These are phyloP conservation scores for Phyllostomus hastatus DNA, from an alignment of 2,113 vertebrate species.

Conservation along the genomic window DNA sequence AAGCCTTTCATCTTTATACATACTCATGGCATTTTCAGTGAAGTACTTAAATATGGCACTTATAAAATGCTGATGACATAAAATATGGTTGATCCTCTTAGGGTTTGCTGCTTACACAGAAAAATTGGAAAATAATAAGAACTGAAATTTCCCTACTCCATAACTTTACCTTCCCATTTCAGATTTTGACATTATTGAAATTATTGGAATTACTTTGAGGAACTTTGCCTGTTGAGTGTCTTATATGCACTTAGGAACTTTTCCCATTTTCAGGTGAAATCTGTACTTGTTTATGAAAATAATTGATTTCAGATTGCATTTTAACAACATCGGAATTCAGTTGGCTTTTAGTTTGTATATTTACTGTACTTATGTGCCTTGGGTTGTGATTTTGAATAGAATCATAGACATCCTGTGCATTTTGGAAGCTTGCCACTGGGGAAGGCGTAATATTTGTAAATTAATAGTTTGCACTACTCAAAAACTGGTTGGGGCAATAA, in stretches of 20 bases:
- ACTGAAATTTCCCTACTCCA: conserved; percentile 79
- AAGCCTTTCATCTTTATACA: conserved; percentile 89
- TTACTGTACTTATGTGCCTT: conserved; percentile 66
- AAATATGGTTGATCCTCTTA: conserved; percentile 88
- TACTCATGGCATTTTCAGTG: conserved; percentile 85
- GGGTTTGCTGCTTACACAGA: conserved; percentile 84
- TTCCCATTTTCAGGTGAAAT: conserved; percentile 63
- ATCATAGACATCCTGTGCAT: conserved; percentile 70
- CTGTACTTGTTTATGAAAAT: conserved; percentile 65
- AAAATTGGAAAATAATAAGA: conserved; percentile 85
- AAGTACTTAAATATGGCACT: conserved; percentile 88
- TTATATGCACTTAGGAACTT: conserved; percentile 76
- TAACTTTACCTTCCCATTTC: conserved; percentile 80
- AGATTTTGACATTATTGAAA: conserved; percentile 79
- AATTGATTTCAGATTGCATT: conserved; percentile 67
- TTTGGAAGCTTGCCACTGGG: conserved; percentile 70
- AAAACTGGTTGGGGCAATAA: conserved; percentile 62
- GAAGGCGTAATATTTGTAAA: conserved; percentile 71
- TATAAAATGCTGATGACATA: conserved; percentile 89
- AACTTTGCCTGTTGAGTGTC: conserved; percentile 78
- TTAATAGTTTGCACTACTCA: conserved; percentile 70
- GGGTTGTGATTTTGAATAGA: conserved; percentile 72
- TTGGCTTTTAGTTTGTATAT: conserved; percentile 70
- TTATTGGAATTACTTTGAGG: conserved; percentile 75
- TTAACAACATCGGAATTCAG: conserved; percentile 65